These are phyloP conservation scores for Zalophus californianus DNA, from an alignment of 2,797 vertebrate species.

Conservation along the genomic window DNA sequence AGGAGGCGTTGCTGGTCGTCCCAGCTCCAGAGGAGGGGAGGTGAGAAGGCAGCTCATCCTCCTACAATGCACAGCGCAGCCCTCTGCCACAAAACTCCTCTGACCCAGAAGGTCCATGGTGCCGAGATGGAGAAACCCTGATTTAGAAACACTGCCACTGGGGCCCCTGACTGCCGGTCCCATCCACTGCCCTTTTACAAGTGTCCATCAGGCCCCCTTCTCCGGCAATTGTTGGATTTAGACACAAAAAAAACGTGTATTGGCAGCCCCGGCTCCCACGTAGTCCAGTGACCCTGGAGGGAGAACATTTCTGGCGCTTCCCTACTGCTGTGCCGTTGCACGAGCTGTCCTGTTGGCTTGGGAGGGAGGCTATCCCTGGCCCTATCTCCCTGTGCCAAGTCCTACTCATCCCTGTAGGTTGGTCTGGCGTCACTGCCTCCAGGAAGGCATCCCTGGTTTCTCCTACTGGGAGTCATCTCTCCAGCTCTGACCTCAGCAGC, in stretches of 20 bases:
- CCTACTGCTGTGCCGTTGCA: background rate
- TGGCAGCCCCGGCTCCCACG: background rate
- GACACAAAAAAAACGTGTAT: background rate
- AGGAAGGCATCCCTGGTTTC: background rate
- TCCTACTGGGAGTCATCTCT: background rate
- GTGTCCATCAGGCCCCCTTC: background rate
- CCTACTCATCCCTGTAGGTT: background rate
- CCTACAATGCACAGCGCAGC: accelerated
- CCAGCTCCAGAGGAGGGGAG: background rate
- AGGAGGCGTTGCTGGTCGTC: background rate
- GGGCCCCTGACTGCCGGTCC: no score
- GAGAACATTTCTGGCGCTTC: background rate
- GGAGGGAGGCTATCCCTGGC: background rate
- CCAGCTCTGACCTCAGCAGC: background rate
- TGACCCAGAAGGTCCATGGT: background rate
- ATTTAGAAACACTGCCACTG: background rate
- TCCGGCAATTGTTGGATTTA: background rate
- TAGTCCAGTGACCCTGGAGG: background rate
- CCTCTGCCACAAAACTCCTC: background rate
- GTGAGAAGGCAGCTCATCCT: background rate
- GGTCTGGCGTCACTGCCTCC: background rate
- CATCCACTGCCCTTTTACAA: background rate
- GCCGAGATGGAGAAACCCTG: background rate
- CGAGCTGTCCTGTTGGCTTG: background rate
- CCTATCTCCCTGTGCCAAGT: background rate